Conservation (phyloP, 2,888 invertebrate species). For the Argynnis bischoffii region DNA sequence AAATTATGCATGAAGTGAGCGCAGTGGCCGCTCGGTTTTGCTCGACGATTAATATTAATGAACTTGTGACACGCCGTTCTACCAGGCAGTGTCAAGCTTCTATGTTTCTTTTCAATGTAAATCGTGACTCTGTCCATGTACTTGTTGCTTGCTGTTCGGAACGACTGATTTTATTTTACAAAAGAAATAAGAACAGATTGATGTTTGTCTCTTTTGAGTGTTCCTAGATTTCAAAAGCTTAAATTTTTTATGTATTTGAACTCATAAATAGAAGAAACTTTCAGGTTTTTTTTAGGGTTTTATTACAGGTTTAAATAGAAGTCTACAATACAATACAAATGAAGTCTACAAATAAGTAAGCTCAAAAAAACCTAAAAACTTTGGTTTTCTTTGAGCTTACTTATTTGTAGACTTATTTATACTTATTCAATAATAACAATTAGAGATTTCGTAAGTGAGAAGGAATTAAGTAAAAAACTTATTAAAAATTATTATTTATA, state of each 20-base stretch:
- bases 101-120: constrained; percentile 74
- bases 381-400: no score
- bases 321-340: no score
- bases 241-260: not conserved
- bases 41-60: constrained; percentile 77
- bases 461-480: no score
- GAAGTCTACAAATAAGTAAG: no score
- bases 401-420: no score
- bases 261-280: not conserved
- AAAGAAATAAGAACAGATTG: constrained; percentile 36
- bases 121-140: constrained; percentile 54
- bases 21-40: constrained; percentile 63
- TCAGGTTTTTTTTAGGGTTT: no score
- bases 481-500: no score
- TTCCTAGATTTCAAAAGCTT: not conserved
- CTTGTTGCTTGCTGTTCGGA: constrained; percentile 60
- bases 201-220: constrained; percentile 38
- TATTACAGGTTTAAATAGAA: no score
- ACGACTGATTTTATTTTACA: constrained; percentile 40
- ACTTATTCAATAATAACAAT: no score
- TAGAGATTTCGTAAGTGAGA: no score
- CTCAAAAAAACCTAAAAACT: no score
- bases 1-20: constrained; percentile 76
- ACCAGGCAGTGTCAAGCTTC: constrained; percentile 52
- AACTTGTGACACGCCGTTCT: constrained; percentile 70